Evolutionary conservation across 1,140 invertebrate genomes (phyloP), one percentile per base, ranked within the genome.

Genomic region (Brachionus plicatilis): DNA sequence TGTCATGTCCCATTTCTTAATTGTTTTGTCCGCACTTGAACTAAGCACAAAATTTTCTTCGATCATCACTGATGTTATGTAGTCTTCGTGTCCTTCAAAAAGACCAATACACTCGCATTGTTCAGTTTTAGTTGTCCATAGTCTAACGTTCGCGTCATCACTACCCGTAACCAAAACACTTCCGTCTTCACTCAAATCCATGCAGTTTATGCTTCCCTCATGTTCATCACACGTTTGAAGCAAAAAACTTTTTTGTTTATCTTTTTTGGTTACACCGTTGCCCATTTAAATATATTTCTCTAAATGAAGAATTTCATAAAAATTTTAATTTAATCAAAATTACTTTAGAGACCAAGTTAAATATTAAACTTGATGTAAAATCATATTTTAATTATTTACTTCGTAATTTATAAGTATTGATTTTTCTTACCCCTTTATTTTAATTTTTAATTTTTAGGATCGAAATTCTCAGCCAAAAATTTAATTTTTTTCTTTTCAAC

Each of bases 1-100:
- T 76, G 88, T 89, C 45, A 92, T 91, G 85, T 91, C 90, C 92
- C 92, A 92, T 87, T 92, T 92, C 70, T 90, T 87, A 43, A 92
- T 87, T 9, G 91, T 91, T 80, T 89, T 88, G 87, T 92, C 92
- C 5, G 91, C 90, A 66, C 90, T 90, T 82, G 91, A 91, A 12
- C 91, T 91, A 14, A 92, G 80, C 2, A 92, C 90, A 86, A 87
- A 91, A 47, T 89, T 89, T 75, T 91, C 91, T 50, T 89, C 87
- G 14, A 92, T 90, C 4, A 90, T 85, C 75, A 91, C 88, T 85
- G 90, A 91, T 29, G 90, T 92, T 68, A 92, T 90, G 86, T 91
- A 92, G 78, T 90, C 89, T 20, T 88, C 87, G 86, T 91, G 91
- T 1, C 91, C 87, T 84, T 88, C 86, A 11, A 92, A 86, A 2